Evolutionary conservation across 1,140 invertebrate species (phyloP).

Genomic region (Anthonomus grandis): DNA sequence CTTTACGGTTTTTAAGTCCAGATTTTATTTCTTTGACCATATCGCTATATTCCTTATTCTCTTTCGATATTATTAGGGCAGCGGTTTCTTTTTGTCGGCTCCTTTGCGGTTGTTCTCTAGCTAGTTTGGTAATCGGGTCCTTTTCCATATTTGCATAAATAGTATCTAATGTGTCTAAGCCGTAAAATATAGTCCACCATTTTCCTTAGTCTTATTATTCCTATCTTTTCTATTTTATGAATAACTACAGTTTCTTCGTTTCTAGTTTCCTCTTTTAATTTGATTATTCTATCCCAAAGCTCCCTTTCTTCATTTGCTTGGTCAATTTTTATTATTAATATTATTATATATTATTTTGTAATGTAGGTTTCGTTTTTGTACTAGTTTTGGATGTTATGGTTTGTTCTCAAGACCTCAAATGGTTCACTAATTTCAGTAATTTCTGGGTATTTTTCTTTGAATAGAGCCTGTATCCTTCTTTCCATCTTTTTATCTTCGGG

Average conservation of each 20-base stretch:
- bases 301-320: background rate
- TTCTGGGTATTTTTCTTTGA: slow-evolving; percentile 13
- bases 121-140: too few species aligned
- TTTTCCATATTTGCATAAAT: too few species aligned
- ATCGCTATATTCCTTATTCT: too few species aligned
- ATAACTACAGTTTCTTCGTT: background rate
- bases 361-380: background rate
- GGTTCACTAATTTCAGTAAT: background rate
- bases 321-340: background rate
- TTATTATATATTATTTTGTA: too few species aligned
- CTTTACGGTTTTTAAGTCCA: too few species aligned
- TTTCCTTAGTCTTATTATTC: background rate
- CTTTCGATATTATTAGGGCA: too few species aligned
- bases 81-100: too few species aligned
- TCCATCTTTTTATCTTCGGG: slow-evolving; percentile 14
- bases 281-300: background rate
- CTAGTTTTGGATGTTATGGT: background rate
- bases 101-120: too few species aligned
- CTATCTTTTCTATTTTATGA: background rate
- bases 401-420: background rate
- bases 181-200: slow-evolving; percentile 11
- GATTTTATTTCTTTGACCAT: too few species aligned
- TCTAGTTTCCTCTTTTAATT: background rate
- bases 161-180: too few species aligned
- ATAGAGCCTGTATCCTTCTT: slow-evolving; percentile 2